Percentiles rank a stretch among this genome's conserved stretches.
Conservation (phyloP, 2,797 vertebrate genomes). For the Scleropages formosus region DNA sequence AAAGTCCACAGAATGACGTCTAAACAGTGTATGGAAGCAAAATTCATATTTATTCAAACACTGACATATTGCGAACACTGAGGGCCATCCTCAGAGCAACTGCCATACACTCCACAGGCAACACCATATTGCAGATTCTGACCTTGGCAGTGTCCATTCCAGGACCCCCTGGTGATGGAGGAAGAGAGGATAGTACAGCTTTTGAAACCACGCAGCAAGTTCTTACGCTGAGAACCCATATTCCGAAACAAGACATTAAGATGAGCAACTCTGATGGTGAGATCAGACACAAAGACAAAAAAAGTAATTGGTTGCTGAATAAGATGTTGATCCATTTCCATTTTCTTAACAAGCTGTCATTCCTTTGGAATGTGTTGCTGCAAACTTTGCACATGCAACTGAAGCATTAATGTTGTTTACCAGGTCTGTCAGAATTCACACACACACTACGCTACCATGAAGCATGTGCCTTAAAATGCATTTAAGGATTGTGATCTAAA, state of each 20-base stretch:
- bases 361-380: conserved; percentile 52
- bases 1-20: no score
- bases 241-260: neutral
- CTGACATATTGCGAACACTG: no score
- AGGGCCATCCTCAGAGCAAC: no score
- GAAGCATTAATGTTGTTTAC: conserved; percentile 42
- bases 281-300: neutral
- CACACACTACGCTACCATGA: no score
- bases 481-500: no score
- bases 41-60: no score
- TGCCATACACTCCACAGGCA: conserved; percentile 44
- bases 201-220: no score
- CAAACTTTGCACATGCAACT: conserved; percentile 57
- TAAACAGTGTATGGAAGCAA: no score
- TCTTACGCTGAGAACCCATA: neutral
- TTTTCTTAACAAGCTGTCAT: conserved; percentile 61
- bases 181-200: neutral
- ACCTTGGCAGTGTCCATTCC: conserved; percentile 34
- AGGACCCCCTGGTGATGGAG: conserved; percentile 55
- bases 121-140: conserved; percentile 43
- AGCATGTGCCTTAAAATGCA: no score
- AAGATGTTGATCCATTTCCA: no score
- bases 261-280: neutral
- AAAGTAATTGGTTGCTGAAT: no score
- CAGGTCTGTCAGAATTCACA: conserved; percentile 48